These are phyloP conservation scores for Nomada ruficornis DNA, from an alignment of 2,888 invertebrate genomes.

Conservation along the genomic window DNA sequence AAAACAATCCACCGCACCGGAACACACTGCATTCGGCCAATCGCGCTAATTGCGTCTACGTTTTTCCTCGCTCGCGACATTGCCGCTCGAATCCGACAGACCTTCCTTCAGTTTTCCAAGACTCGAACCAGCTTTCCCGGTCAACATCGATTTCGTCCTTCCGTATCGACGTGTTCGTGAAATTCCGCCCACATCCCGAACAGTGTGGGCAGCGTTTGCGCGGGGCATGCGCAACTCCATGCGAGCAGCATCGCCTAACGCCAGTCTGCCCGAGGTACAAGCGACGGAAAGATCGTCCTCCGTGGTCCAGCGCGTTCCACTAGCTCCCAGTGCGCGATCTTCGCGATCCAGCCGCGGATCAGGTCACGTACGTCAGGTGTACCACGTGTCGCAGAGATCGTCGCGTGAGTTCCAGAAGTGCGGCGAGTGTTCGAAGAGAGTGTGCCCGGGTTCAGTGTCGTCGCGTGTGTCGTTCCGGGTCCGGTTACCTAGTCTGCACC, in stretches of 20 bases:
- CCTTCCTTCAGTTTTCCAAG: conserved; percentile 48
- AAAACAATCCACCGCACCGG: neutral
- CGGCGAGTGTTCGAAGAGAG: conserved; percentile 33
- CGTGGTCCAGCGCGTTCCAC: conserved; percentile 47
- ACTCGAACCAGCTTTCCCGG: conserved; percentile 68
- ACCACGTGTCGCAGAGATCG: neutral
- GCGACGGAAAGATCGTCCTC: conserved; percentile 78
- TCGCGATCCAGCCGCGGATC: conserved; percentile 19
- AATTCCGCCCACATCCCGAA: conserved; percentile 71
- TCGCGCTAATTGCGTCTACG: conserved; percentile 10
- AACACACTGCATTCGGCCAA: neutral
- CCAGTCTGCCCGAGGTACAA: conserved; percentile 83
- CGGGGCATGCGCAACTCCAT: conserved; percentile 78
- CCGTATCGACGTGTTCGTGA: conserved; percentile 77
- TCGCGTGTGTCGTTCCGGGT: conserved; percentile 15
- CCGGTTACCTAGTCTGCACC: neutral
- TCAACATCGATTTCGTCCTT: conserved; percentile 70
- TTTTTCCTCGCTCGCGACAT: neutral
- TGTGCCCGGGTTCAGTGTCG: conserved; percentile 30
- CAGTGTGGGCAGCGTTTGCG: conserved; percentile 63
- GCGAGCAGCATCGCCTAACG: conserved; percentile 75
- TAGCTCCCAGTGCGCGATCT: conserved; percentile 15
- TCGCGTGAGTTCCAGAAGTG: neutral
- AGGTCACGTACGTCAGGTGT: conserved; percentile 3
- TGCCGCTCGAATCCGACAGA: no score